Base-by-base conservation (phyloP, 2,113 vertebrate species). In the Strix uralensis region DNA sequence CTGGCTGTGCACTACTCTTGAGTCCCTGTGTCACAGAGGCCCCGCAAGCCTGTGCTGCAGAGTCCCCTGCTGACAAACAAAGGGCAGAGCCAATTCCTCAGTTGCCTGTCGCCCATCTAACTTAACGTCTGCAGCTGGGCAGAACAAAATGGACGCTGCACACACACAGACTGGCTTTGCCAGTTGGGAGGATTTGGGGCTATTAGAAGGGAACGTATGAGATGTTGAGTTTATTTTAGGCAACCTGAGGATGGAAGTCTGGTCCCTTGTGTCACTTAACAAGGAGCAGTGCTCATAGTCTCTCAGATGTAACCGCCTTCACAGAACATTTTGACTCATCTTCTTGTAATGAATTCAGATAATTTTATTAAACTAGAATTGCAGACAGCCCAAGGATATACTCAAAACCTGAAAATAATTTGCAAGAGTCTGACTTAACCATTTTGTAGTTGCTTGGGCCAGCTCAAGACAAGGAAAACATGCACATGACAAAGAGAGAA, bases 151-250 rank as follows among this genome's bases (percentile, higher is more conserved):
- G 26, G 46, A 74, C 51, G 21, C n/a, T 25, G 38, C 40, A 19
- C 0, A 2, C 17, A 69, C 20, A 44, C 5, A 59, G n/a, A 34
- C 55, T 46, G 38, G 10, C 38, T 86, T 27, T 90, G 40, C 57
- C 47, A 16, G 0, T 5, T 34, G 57, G 14, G 10, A 6, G 10
- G 0, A 5, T 5, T 17, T 17, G 5, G 13, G 18, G 27, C 11
- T 27, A 6, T 59, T 46, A 47, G 11, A 38, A 34, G 71, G 52
- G 54, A 88, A 40, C 4, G 5, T 32, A 32, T 8, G 61, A 88
- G 55, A 71, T 52, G 21, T 0, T 66, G 55, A 84, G 51, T 79
- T 81, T 88, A 81, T 91, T 94, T 93, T 81, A 83, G 44, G 72
- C 38, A 88, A 71, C 51, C 34, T 15, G 30, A 62, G 55, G 46